Evolutionary conservation across 2,113 vertebrate genomes (phyloP), one percentile per base, ranked within the genome.

Genomic region (Odobenus rosmarus): DNA sequence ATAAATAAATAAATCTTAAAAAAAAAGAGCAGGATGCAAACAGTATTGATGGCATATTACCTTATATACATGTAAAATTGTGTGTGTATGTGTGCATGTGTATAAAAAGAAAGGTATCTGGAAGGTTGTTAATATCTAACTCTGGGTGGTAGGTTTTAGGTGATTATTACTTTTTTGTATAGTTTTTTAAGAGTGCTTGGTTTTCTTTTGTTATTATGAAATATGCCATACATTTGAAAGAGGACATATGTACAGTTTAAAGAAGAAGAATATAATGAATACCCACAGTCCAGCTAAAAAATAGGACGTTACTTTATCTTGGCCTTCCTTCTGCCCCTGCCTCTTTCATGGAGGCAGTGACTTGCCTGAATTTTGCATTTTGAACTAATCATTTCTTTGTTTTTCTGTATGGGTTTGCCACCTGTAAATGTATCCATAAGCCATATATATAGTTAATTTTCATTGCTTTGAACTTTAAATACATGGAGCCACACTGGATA

Each of bases 121-220:
- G 15, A 89, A 86, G 36, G 33, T 19, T 94, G 64, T 55, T 92
- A 90, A 61, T 74, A 72, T 49, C 93, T 71, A 92, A 33, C 26
- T 90, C 57, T 77, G 39, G 12, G 72, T 23, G 88, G 36, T 61
- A 6, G 16, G 6, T 53, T 96, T 89, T 80, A 57, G 51, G 33
- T 61, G 71, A 86, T 90, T 61, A 69, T 87, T 94, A 80, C 93
- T 91, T 93, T 92, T 93, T 93, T 92, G 46, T 53, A n/a, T 36
- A 71, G 26, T 23, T 74, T 84, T 94, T 90, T 79, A 85, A 88
- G 42, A 49, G n/a, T 16, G 21, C 16, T 67, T n/a, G 6, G 26
- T 69, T 93, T 97, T 97, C 46, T 93, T 95, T 95, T 33, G 26
- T 80, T 64, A 33, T 72, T 80, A 31, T 85, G 19, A 92, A 92